phyloP scores from a whole-genome alignment of 2,797 vertebrate species.

The Dryobates pubescens region DNA sequence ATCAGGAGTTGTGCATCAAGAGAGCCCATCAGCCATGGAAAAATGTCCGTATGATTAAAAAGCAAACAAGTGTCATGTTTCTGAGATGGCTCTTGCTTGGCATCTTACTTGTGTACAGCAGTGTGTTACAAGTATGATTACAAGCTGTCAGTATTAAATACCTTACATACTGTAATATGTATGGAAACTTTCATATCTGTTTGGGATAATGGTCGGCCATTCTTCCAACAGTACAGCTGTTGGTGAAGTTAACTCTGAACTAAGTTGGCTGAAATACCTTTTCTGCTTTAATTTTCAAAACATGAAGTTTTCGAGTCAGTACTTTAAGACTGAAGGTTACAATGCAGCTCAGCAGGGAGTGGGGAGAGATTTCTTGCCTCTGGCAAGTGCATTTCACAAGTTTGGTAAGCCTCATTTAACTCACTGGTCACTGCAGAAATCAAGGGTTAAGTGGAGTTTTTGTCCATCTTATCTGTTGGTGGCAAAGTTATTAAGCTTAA shows the following conservation, averaged over 20 bases:
- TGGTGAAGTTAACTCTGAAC: neutral
- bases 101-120: neutral
- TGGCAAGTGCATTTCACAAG: neutral
- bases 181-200: neutral
- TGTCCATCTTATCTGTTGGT: neutral
- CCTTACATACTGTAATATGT: neutral
- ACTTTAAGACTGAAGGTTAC: neutral
- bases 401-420: neutral
- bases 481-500: neutral
- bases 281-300: neutral
- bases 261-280: neutral
- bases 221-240: neutral
- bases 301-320: neutral
- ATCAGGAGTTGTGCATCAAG: neutral
- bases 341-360: too few species aligned
- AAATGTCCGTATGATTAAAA: neutral
- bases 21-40: neutral
- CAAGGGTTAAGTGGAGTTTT: neutral
- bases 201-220: neutral
- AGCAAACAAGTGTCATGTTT: neutral
- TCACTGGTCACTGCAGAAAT: neutral
- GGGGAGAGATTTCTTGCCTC: neutral
- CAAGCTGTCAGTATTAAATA: neutral
- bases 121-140: neutral
- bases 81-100: neutral